Percentiles rank a stretch among this genome's conserved stretches.
phyloP scores from a whole-genome alignment of 2,888 invertebrate species.

The Dysmachus trigonus region DNA sequence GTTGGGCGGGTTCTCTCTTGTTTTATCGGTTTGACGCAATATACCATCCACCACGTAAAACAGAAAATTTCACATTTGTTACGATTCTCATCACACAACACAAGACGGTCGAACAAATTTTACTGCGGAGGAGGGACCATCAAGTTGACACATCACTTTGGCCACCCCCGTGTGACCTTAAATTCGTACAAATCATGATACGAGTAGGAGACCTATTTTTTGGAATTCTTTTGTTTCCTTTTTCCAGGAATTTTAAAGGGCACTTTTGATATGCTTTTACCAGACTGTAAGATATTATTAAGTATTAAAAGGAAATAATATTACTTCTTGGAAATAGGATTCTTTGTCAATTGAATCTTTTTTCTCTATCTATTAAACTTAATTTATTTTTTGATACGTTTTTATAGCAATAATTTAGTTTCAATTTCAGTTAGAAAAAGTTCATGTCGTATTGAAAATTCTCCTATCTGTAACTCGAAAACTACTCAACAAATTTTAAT shows the following conservation, averaged over 20 bases:
- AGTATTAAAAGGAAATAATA: too few relatives aligned
- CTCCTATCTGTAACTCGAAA: too few relatives aligned
- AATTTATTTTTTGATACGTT: too few relatives aligned
- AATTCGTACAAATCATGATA: background rate
- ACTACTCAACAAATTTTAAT: too few relatives aligned
- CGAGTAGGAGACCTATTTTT: background rate
- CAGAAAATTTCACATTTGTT: constrained; percentile 35
- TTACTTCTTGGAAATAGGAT: too few relatives aligned
- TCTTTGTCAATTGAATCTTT: too few relatives aligned
- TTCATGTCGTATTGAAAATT: too few relatives aligned
- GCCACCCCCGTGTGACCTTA: background rate
- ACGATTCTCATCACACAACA: constrained; percentile 26
- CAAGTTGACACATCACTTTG: constrained; percentile 26
- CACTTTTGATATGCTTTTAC: background rate
- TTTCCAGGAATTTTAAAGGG: background rate
- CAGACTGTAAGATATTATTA: too few relatives aligned
- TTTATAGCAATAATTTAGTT: too few relatives aligned
- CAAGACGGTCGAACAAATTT: constrained; percentile 24
- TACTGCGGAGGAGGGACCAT: background rate
- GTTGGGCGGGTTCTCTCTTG: background rate
- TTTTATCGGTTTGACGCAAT: background rate
- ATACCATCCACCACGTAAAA: background rate
- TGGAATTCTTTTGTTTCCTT: background rate
- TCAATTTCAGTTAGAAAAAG: too few relatives aligned
- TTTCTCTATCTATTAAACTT: too few relatives aligned